Conservation (phyloP, 2,888 invertebrate species). For the Physocephala rufipes region DNA sequence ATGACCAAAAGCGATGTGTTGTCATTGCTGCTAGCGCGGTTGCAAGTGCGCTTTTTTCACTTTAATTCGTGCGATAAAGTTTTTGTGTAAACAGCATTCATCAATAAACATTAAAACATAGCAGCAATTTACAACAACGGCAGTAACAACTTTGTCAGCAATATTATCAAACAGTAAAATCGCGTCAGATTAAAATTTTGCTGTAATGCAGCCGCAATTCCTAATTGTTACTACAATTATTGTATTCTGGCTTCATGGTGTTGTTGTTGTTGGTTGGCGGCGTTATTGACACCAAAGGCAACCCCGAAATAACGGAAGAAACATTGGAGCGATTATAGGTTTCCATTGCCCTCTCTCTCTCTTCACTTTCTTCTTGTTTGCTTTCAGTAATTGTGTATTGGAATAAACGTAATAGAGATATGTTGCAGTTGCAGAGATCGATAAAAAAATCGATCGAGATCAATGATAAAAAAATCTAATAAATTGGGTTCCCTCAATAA, state of each 20-base stretch:
- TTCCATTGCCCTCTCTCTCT: no score
- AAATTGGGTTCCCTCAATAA: no score
- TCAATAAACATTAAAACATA: background rate
- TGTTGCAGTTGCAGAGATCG: background rate
- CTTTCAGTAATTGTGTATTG: no score
- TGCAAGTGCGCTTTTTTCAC: background rate
- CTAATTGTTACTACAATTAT: constrained; percentile 14
- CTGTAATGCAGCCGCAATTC: constrained; percentile 12
- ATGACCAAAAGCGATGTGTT: background rate
- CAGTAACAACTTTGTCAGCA: constrained; percentile 1
- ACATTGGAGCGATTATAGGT: no score
- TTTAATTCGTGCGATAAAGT: background rate
- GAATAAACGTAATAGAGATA: background rate
- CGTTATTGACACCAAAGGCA: constrained; percentile 36
- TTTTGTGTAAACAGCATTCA: background rate
- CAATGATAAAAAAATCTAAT: no score
- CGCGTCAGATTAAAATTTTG: constrained; percentile 28
- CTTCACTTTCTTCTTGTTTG: no score
- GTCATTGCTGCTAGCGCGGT: background rate
- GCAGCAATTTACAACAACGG: background rate
- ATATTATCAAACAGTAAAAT: constrained; percentile 4
- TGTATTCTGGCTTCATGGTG: constrained; percentile 2
- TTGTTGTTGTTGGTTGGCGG: constrained; percentile 29
- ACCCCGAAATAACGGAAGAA: background rate
- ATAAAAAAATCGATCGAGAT: no score